Base-by-base conservation (phyloP, 2,113 vertebrate genomes). In the Eupsittula cactorum region DNA sequence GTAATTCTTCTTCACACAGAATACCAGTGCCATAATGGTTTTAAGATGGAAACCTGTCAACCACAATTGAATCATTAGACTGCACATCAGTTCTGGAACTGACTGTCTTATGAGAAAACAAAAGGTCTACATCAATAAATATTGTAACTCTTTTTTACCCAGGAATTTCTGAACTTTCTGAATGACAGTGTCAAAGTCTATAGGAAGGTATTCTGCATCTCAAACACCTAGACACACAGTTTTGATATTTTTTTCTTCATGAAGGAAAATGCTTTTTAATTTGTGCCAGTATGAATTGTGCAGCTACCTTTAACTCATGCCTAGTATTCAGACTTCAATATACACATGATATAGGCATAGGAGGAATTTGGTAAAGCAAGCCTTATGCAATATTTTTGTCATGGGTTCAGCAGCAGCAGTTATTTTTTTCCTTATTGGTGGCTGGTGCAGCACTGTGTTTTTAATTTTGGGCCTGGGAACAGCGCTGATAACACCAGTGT, bases 81-180 rank as follows among this genome's bases (percentile, higher is more conserved):
- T 92, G 90, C 47, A 86, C n/a, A 92, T 79, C 37, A 44, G 31
- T 97, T 77, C 49, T 69, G 83, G 41, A 90, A 33, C 62, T 57
- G 76, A 15, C 35, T 80, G 27, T 91, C 75, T 91, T 87, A n/a
- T 29, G 69, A 95, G 94, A 65, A 97, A 88, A 82, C 18, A 70
- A 82, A 93, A 86, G 73, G 59, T 82, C 35, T 93, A 53, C 76
- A 31, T 76, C 93, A 87, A 96, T 97, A 97, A 96, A 97, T 97
- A 97, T 96, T 65, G 95, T 91, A 96, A 23, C 21, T 59, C 63
- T 55, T 60, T 27, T 94, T 97, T 96, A 79, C 47, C 18, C 37
- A 76, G 49, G 46, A 92, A 41, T 84, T 93, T 93, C 95, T 62
- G 95, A 86, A 86, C 50, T 92, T 96, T 91, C 46, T 86, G 93